Base-by-base conservation (phyloP, 2,888 invertebrate species). In the Rugalucina vietnamica region DNA sequence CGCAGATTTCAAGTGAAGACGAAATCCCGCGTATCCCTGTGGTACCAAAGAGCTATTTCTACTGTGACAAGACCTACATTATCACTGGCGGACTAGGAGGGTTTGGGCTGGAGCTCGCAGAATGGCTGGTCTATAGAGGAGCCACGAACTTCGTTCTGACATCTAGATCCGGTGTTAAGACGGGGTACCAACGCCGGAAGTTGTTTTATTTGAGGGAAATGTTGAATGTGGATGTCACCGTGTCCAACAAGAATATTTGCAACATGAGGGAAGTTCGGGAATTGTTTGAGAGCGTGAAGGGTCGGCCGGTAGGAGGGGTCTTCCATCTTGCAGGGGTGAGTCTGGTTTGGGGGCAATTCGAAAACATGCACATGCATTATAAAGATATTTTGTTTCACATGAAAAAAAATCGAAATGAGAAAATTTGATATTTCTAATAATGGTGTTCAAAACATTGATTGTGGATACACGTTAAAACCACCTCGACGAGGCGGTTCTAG, bases 111-210 rank as follows among this genome's bases (percentile, higher is more conserved):
- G 99, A 99, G 95, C 95, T 99, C 89, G 91, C 93, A n/a, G 92
- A 94, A 78, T 95, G 95, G 95, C 84, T 99, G 94, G 96, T 98
- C 77, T 95, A 95, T 72, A 97, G 99, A 85, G 99, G 99, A 24
- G 99, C 98, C 27, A 97, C 96, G 77, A 96, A 97, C 90, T 95
- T 99, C 43, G 96, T 99, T 74, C 96, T 99, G 29, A 98, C 97
- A 29, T 98, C 98, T 14, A 96, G 99, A 90, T 97, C 97, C 89
- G 99, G 99, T 70, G 96, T 99, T 78, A 89, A 76, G 69, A 90
- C 97, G 71, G 99, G 99, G 57, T 99, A 99, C 95, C 99, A 99
- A 96, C 96, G 97, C 0, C 96, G 98, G 87, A 97, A 98, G 95
- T 95, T 99, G 10, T 96, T 97, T 79, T 96, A 96, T 87, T 95